phyloP scores from a whole-genome alignment of 2,113 vertebrate genomes.

The Vombatus ursinus region DNA sequence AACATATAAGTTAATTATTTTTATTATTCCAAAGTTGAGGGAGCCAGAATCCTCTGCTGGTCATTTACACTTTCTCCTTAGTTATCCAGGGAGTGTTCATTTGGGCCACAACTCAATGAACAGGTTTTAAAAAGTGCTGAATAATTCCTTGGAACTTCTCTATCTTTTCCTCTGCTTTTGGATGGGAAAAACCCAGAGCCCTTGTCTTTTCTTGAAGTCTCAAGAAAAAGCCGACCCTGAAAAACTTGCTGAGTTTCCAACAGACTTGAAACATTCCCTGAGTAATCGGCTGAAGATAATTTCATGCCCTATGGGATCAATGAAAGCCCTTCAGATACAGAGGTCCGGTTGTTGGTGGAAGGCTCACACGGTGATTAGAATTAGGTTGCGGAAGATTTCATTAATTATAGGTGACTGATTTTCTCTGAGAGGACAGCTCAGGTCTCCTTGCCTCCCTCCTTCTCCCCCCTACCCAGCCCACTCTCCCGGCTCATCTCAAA shows the following conservation, averaged over 20 bases:
- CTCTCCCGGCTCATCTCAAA: slow-evolving; percentile 83
- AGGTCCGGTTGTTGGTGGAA: slow-evolving; percentile 68
- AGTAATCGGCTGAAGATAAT: slow-evolving; percentile 63
- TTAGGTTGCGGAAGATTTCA: slow-evolving; percentile 86
- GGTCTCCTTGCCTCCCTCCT: slow-evolving; percentile 71
- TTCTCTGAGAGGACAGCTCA: slow-evolving; percentile 83
- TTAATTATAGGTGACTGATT: slow-evolving; percentile 91
- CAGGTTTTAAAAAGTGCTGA: slow-evolving; percentile 33
- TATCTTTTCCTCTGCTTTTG: slow-evolving; percentile 45
- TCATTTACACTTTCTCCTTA: slow-evolving; percentile 35
- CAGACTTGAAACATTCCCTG: slow-evolving; percentile 43
- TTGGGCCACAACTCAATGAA: slow-evolving; percentile 29
- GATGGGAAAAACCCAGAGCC: not conserved
- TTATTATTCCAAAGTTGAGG: slow-evolving; percentile 64
- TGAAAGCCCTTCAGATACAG: slow-evolving; percentile 63
- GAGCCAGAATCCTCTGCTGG: slow-evolving; percentile 4
- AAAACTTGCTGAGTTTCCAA: slow-evolving; percentile 55
- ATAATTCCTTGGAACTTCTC: slow-evolving; percentile 38
- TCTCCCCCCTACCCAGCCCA: slow-evolving; percentile 59
- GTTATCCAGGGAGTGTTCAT: not conserved
- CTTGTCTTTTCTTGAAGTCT: not conserved
- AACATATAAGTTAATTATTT: slow-evolving; percentile 4
- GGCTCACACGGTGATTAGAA: slow-evolving; percentile 86
- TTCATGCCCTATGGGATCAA: slow-evolving; percentile 70
- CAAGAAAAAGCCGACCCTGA: slow-evolving; percentile 26